Evolutionary conservation across 2,113 vertebrate species (phyloP), one percentile per base, ranked within the genome.

Genomic region (Gobiocypris rarus): DNA sequence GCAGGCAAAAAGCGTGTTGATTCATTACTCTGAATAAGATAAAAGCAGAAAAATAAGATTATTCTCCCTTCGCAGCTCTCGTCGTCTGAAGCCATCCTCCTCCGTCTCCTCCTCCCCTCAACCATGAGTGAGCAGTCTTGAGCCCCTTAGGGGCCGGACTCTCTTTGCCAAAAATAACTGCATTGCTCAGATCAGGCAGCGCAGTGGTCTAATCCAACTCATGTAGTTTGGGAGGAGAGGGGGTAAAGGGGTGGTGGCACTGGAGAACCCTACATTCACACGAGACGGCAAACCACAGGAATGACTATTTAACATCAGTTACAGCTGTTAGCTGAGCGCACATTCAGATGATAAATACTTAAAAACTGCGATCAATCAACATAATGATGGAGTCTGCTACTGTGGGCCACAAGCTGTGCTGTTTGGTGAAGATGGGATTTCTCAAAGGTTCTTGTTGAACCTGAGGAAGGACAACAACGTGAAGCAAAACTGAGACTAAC

Each of bases 1-100:
- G 74, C 56, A 80, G 78, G 58, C 82, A 79, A 69, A 76, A 58
- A 34, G 82, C 85, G 78, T 82, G 85, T 82, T 88, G 74, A 86
- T 88, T 88, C 80, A 84, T 82, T 88, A 82, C 67, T 82, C 28
- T 38, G n/a, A 71, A 84, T 75, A 80, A 76, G 61, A 84, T 82
- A 56, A 82, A 82, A 82, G 63, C 8, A 69, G 61, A 74, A 58
- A 38, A 63, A 74, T 56, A 82, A 31, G 34, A 41, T 78, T 77
- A 4, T 63, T 61, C 48, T 85, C 52, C 48, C 61, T 75, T 15
- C 14, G 24, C 54, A 22, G 61, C 50, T 65, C 56, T 83, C 67
- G 26, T 45, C 38, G 15, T 70, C 48, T 31, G 67, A 58, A 79
- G 43, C 54, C 28, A 52, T 58, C 56, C 38, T 81, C 81, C 65